Conservation (phyloP, 2,888 invertebrate species). For the Tenthredo notha region DNA sequence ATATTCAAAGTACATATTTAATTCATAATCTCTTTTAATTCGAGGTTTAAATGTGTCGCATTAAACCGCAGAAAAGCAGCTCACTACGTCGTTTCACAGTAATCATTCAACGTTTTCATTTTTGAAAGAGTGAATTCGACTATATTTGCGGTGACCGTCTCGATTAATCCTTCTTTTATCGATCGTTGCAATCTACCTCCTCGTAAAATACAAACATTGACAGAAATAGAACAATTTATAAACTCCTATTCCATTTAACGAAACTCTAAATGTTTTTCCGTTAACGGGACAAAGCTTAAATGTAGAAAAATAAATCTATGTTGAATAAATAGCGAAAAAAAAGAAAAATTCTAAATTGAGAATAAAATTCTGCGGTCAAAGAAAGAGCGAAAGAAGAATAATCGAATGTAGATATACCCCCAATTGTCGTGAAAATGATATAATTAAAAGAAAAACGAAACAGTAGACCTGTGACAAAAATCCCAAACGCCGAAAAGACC, state of each 20-base stretch:
- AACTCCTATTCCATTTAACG: neutral
- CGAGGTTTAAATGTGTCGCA: neutral
- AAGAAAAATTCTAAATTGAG: no score
- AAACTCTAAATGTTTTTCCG: constrained; percentile 4
- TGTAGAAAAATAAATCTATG: no score
- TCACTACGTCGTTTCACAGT: neutral
- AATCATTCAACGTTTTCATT: neutral
- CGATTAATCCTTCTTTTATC: neutral
- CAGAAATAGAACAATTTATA: neutral
- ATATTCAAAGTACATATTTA: neutral
- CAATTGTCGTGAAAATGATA: no score
- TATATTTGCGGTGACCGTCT: neutral
- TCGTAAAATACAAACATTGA: neutral
- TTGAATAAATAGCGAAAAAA: neutral
- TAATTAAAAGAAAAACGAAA: neutral
- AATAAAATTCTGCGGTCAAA: neutral
- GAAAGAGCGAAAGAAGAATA: neutral
- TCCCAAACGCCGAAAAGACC: neutral
- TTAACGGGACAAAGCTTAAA: neutral
- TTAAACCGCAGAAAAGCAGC: neutral
- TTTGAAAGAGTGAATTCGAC: neutral
- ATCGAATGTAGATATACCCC: neutral
- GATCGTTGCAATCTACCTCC: neutral
- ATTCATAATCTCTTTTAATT: constrained; percentile 4
- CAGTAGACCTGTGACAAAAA: neutral